A percentile compares a stretch with the other conserved stretches of the same genome.
Evolutionary conservation across 2,888 invertebrate genomes (phyloP).

Genomic region (Creontiades dilutus): DNA sequence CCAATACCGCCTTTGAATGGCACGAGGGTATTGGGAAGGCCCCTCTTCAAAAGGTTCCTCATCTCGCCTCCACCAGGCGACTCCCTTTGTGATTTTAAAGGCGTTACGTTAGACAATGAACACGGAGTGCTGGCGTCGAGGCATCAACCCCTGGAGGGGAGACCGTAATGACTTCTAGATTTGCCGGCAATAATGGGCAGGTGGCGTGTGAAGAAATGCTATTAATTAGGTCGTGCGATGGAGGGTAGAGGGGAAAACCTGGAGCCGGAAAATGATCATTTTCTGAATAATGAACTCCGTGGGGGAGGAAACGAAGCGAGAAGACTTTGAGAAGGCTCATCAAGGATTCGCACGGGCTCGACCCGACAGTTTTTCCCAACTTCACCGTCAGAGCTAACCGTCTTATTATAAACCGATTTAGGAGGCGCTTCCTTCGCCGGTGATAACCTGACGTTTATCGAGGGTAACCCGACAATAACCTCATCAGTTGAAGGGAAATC

Average conservation of each 20-base stretch:
- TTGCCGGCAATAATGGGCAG: conserved; percentile 66
- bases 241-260: neutral
- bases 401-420: conserved; percentile 3
- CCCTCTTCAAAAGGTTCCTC: conserved; percentile 38
- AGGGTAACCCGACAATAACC: neutral
- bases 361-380: conserved; percentile 16
- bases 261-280: conserved; percentile 64
- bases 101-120: conserved; percentile 27
- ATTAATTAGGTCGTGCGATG: conserved; percentile 58
- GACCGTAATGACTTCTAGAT: conserved; percentile 54
- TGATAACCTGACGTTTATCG: no score
- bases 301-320: conserved; percentile 58
- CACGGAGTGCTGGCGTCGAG: conserved; percentile 5
- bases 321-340: conserved; percentile 43
- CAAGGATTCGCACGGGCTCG: conserved; percentile 41
- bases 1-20: conserved; percentile 44
- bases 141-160: neutral
- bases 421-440: neutral
- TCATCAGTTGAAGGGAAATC: neutral
- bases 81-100: conserved; percentile 46
- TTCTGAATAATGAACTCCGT: conserved; percentile 60
- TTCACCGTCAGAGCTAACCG: neutral
- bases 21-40: neutral
- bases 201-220: conserved; percentile 63
- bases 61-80: conserved; percentile 19